Evolutionary conservation across 2,888 invertebrate genomes (phyloP), one percentile per base, ranked within the genome.

Genomic region (Chloroclysta siterata): DNA sequence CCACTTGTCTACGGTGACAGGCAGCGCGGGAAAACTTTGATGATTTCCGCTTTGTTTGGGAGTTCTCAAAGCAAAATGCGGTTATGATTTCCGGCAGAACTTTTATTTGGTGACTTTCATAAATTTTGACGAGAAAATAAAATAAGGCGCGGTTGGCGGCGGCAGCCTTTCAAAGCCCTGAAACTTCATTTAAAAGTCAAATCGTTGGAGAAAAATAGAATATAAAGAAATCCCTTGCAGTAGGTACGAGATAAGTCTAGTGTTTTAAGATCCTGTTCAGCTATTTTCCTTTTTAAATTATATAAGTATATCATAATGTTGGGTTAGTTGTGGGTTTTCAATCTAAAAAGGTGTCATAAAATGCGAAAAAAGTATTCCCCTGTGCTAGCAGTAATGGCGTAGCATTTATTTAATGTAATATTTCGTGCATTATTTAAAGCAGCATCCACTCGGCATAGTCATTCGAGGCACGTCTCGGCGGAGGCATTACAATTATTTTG

Each of bases 401-500:
- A 53, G 7, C 50, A 39, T 15, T 44, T 48, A 52, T 61, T 51
- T 36, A 50, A 50, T 60, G 33, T 41, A 46, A 51, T 51, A 47
- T 53, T 46, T 61, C 46, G 13, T 36, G 36, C 51, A 52, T 55
- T 22, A 61, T 61, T 39, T 28, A 46, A 60, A 56, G 36, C 61
- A 15, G 51, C 61, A 15, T 39, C 54, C 54, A 61, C 61, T 61
- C 36, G 14, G 48, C 54, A 54, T 55, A 55, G 17, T 11, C 33
- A 39, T n/a, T 15, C 44, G 22, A 36, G 28, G 44, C 57, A 50
- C 63, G 63, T 53, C 58, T 44, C 44, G 50, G 7, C 5, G 29
- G 42, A 36, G 57, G 50, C 63, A 58, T 63, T 63, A 53, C 50
- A 51, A 53, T 63, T 54, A 58, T 63, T 63, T 63, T 58, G 44